A percentile compares a stretch with the other conserved stretches of the same genome.
Conservation (phyloP, 2,888 invertebrate genomes). For the Muschampia plurimacula region DNA sequence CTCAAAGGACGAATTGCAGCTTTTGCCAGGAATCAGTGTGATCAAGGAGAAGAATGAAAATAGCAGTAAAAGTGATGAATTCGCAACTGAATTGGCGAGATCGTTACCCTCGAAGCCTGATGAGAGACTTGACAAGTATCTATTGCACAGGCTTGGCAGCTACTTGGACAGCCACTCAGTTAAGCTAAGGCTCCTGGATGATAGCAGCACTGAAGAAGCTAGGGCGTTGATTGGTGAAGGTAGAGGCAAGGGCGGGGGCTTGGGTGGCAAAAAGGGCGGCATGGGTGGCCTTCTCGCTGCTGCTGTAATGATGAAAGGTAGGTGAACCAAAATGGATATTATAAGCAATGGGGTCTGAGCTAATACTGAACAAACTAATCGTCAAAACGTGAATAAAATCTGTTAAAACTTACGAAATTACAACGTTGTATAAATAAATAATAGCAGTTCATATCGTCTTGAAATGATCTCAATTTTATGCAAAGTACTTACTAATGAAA, state of each 20-base stretch:
- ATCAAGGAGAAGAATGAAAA: conserved; percentile 82
- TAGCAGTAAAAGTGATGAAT: conserved; percentile 88
- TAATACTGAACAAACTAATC: neutral
- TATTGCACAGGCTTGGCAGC: conserved; percentile 89
- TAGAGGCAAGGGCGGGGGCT: conserved; percentile 78
- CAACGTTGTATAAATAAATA: no score
- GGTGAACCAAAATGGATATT: conserved; percentile 43
- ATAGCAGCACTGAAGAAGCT: conserved; percentile 85
- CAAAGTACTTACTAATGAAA: no score
- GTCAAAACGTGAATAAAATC: neutral
- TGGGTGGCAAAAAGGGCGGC: conserved; percentile 77
- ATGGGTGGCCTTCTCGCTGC: conserved; percentile 82
- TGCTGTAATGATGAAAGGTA: conserved; percentile 87
- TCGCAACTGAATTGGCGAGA: conserved; percentile 90
- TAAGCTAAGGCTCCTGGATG: conserved; percentile 89
- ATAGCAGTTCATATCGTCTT: no score
- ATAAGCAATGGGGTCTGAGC: neutral
- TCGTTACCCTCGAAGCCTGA: conserved; percentile 91
- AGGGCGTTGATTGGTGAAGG: conserved; percentile 84
- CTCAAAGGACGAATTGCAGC: conserved; percentile 70
- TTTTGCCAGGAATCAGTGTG: conserved; percentile 86
- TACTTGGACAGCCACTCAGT: conserved; percentile 91
- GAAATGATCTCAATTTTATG: no score
- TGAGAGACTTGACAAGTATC: conserved; percentile 90
- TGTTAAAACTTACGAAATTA: no score